Evolutionary conservation across 1,140 invertebrate species (phyloP).

Genomic region (Eumeta japonica): DNA sequence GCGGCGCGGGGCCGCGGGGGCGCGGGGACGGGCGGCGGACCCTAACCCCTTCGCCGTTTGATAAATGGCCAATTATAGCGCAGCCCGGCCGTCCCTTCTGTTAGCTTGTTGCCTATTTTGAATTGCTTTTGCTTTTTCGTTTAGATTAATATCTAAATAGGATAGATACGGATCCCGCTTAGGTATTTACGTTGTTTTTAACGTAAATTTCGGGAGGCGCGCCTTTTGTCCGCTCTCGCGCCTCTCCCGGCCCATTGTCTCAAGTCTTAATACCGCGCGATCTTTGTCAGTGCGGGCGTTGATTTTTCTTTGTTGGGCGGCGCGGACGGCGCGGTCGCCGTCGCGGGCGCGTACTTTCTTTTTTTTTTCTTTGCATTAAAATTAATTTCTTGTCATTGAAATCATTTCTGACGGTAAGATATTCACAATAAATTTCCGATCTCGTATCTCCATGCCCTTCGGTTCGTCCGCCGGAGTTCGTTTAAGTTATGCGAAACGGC

Average conservation of each 20-base stretch:
- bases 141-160: conserved; percentile 59
- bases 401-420: too few relatives aligned
- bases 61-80: conserved; percentile 60
- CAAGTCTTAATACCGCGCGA: conserved; percentile 25
- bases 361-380: background rate
- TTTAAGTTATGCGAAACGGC: too few relatives aligned
- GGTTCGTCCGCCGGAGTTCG: too few relatives aligned
- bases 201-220: conserved; percentile 42
- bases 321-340: too few relatives aligned
- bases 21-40: conserved; percentile 29
- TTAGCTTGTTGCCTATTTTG: conserved; percentile 56
- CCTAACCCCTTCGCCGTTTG: conserved; percentile 58
- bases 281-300: too few relatives aligned
- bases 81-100: conserved; percentile 47
- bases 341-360: background rate
- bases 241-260: conserved; percentile 35
- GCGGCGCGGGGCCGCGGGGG: conserved; percentile 30
- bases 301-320: too few relatives aligned
- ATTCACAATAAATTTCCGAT: too few relatives aligned
- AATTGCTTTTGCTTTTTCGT: conserved; percentile 57
- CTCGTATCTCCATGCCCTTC: too few relatives aligned
- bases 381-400: background rate
- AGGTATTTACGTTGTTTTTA: conserved; percentile 55
- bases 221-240: conserved; percentile 29
- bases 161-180: conserved; percentile 54